A percentile compares a stretch with the other conserved stretches of the same genome.
Conservation (phyloP, 2,113 vertebrate species). For the Ochotona curzoniae region DNA sequence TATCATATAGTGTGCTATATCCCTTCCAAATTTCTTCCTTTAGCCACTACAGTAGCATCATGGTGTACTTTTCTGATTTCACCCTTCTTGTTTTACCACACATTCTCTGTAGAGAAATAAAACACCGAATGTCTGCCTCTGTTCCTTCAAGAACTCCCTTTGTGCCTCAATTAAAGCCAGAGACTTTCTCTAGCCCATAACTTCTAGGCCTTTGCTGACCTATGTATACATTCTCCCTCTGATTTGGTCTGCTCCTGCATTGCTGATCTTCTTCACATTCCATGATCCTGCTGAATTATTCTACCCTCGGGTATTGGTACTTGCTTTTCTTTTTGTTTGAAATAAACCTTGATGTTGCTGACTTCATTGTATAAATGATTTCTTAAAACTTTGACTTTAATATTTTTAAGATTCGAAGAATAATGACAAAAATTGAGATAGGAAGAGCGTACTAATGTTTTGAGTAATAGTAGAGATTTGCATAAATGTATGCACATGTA, state of each 20-base stretch:
- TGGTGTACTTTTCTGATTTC: background rate
- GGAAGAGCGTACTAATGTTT: background rate
- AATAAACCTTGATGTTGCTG: background rate
- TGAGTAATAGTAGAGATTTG: background rate
- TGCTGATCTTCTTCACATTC: background rate
- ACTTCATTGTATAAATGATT: background rate
- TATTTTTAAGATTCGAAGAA: background rate
- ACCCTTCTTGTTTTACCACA: background rate
- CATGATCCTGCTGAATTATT: background rate
- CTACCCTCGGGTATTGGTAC: background rate
- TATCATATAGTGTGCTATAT: background rate
- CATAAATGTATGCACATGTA: background rate
- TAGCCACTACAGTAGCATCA: background rate
- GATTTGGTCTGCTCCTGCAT: background rate
- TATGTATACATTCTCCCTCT: fast-evolving
- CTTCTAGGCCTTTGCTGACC: background rate
- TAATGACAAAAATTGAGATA: background rate
- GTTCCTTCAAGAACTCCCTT: background rate
- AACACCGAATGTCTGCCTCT: fast-evolving
- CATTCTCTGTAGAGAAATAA: background rate
- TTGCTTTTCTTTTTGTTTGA: background rate
- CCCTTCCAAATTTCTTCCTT: background rate
- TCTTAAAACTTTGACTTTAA: background rate
- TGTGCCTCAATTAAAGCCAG: background rate
- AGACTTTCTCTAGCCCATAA: background rate